phyloP scores from a whole-genome alignment of 1,140 invertebrate genomes.

The Idris sp. region DNA sequence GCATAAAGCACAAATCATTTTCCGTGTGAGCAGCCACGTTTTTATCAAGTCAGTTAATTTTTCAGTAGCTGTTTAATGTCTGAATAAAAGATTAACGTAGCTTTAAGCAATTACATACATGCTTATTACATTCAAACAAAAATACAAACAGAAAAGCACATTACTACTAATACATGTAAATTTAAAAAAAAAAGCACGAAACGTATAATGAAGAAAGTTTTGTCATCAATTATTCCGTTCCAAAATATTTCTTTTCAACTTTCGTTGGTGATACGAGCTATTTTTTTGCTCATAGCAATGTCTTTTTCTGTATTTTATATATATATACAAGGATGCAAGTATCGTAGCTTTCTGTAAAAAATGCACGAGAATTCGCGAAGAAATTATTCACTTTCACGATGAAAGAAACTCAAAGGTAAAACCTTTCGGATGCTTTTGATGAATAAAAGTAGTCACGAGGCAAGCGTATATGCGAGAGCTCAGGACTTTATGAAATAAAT shows the following conservation, averaged over 20 bases:
- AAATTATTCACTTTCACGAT: slow-evolving; percentile 57
- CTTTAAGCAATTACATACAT: slow-evolving; percentile 10
- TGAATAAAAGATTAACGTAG: slow-evolving; percentile 13
- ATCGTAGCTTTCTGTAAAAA: slow-evolving; percentile 39
- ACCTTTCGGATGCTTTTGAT: slow-evolving; percentile 55
- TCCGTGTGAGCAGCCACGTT: slow-evolving; percentile 1
- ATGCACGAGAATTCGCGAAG: slow-evolving; percentile 42
- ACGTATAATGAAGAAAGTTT: slow-evolving; percentile 38
- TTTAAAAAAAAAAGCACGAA: slow-evolving; percentile 13
- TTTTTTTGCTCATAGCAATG: slow-evolving; percentile 36
- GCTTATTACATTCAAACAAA: slow-evolving; percentile 5
- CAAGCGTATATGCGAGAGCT: slow-evolving; percentile 44
- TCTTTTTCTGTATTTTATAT: slow-evolving; percentile 37
- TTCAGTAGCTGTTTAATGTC: slow-evolving; percentile 8
- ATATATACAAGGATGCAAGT: slow-evolving; percentile 38
- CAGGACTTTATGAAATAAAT: slow-evolving; percentile 53
- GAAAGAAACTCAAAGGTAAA: slow-evolving; percentile 59
- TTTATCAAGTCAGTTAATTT: slow-evolving; percentile 13
- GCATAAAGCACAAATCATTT: slow-evolving; percentile 7
- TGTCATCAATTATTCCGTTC: slow-evolving; percentile 40
- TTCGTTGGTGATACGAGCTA: slow-evolving; percentile 22
- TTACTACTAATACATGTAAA: slow-evolving; percentile 36
- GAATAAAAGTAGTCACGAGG: slow-evolving; percentile 52
- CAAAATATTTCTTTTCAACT: slow-evolving; percentile 38
- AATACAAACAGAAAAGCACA: slow-evolving; percentile 6